Evolutionary conservation across 2,113 vertebrate genomes (phyloP).

Genomic region (Clarias gariepinus): DNA sequence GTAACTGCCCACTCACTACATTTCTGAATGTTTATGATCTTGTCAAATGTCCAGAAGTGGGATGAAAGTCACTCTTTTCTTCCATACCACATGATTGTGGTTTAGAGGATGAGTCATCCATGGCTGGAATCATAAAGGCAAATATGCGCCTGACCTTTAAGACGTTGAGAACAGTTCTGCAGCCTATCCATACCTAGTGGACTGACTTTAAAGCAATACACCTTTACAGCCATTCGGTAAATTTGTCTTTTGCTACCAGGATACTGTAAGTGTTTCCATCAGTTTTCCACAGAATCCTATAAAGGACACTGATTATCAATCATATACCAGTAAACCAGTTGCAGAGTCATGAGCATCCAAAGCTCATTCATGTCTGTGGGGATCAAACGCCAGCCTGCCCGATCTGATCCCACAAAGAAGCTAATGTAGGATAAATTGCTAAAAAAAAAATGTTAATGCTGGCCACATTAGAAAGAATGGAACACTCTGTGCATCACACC

Average conservation of each 20-base stretch:
- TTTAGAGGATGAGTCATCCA: constrained; percentile 61
- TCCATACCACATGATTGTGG: constrained; percentile 58
- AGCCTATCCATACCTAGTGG: constrained; percentile 46
- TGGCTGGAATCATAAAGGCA: constrained; percentile 38
- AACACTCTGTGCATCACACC: no score
- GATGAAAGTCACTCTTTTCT: constrained; percentile 56
- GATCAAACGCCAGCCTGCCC: no score
- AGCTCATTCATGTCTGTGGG: no score
- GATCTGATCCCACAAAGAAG: no score
- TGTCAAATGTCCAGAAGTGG: constrained; percentile 56
- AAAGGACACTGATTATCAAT: no score
- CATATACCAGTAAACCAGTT: no score
- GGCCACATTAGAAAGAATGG: no score
- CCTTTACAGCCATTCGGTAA: background rate
- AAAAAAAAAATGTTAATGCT: no score
- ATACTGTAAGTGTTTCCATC: background rate
- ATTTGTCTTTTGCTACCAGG: background rate
- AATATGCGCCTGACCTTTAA: constrained; percentile 59
- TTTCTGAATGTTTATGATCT: constrained; percentile 62
- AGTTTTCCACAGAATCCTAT: background rate
- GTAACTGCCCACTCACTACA: constrained; percentile 18
- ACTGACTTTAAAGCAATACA: constrained; percentile 44
- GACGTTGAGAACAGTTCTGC: constrained; percentile 30
- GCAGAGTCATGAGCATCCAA: no score
- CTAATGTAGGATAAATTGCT: no score